A percentile compares a stretch with the other conserved stretches of the same genome.
phyloP scores from a whole-genome alignment of 2,113 vertebrate genomes.

The Rattus rattus region DNA sequence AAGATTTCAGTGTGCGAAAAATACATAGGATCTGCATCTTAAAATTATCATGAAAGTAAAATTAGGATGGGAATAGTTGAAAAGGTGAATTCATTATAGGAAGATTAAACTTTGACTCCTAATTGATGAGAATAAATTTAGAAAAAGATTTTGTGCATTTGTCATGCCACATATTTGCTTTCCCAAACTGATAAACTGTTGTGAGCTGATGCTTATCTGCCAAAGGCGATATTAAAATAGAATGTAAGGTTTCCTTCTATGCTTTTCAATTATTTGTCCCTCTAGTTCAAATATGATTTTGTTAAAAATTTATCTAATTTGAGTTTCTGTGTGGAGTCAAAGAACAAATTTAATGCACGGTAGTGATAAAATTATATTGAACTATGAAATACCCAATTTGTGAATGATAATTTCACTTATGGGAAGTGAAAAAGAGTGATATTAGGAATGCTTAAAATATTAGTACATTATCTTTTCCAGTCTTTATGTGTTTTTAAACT shows the following conservation, averaged over 20 bases:
- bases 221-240: not conserved
- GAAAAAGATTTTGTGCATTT: not conserved
- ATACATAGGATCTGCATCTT: constrained; percentile 6
- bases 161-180: not conserved
- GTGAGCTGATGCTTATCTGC: not conserved
- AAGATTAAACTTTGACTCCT: not conserved
- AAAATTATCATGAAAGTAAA: constrained; percentile 38
- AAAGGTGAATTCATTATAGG: not conserved
- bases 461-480: not conserved
- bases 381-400: constrained; percentile 7
- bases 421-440: not conserved
- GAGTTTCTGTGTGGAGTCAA: not conserved
- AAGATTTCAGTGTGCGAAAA: constrained; percentile 7
- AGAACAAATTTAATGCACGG: not conserved
- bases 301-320: constrained; percentile 19
- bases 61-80: not conserved
- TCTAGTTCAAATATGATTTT: constrained; percentile 18
- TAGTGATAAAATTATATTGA: constrained; percentile 23
- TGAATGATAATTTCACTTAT: not conserved
- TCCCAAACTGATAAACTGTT: not conserved
- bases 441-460: not conserved
- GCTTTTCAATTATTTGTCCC: not conserved
- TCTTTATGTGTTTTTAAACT: not conserved
- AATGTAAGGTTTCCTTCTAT: constrained; percentile 29
- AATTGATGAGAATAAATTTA: constrained; percentile 18